These are phyloP conservation scores for Acanthosepion pharaonis DNA, from an alignment of 2,888 invertebrate species.

Conservation along the genomic window DNA sequence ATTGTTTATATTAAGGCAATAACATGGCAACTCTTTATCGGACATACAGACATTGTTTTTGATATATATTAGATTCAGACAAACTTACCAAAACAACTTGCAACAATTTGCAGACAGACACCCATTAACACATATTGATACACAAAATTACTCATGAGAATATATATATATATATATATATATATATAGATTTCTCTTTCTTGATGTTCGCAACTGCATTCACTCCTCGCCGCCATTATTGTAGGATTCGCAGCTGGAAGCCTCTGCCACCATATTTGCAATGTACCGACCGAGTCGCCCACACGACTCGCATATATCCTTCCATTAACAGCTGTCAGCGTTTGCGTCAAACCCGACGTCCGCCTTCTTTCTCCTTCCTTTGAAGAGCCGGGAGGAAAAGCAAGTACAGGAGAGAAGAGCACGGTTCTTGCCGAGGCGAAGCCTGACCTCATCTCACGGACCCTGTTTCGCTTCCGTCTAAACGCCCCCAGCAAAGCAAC, in stretches of 20 bases:
- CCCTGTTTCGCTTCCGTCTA: slow-evolving; percentile 18
- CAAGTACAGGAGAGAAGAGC: neutral
- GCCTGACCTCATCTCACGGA: neutral
- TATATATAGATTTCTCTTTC: neutral
- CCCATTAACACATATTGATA: no score
- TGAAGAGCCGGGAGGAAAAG: neutral
- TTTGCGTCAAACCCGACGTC: neutral
- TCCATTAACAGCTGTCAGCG: neutral
- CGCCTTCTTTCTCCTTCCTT: neutral
- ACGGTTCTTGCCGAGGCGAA: neutral
- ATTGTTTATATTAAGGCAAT: no score
- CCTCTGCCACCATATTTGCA: neutral
- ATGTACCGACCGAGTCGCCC: neutral
- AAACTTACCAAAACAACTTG: no score
- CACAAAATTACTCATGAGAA: no score
- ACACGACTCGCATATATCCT: neutral
- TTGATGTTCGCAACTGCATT: neutral
- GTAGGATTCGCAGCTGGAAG: neutral
- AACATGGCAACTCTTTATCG: no score
- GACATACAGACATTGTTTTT: no score
- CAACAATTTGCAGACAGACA: no score
- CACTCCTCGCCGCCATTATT: no score
- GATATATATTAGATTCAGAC: no score
- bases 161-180: neutral
- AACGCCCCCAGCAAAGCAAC: neutral